Base-by-base conservation (phyloP, 2,113 vertebrate species). In the human region DNA sequence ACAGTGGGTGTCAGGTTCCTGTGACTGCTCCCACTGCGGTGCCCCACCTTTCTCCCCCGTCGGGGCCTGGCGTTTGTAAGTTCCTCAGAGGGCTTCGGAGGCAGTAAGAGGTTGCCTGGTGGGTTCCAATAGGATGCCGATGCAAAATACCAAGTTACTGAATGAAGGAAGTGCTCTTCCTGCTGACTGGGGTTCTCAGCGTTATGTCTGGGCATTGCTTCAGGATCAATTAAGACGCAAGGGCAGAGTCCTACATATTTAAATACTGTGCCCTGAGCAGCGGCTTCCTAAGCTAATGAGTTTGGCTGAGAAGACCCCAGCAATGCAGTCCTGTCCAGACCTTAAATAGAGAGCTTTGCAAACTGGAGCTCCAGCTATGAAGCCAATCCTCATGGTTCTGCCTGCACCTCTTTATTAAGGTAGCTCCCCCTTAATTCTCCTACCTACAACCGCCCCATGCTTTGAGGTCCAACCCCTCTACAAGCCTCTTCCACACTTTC, bases 171-270 rank as follows among this genome's bases (percentile, higher is more conserved):
- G 43, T 27, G 16, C 2, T 27, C 11, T 38, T 76, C 27, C 22
- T 68, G 48, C 43, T 20, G 25, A 12, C 10, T 40, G 20, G 68
- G 68, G 68, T 20, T 78, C 93, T 82, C 38, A 30, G 83, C 48
- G 22, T 80, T 14, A 5, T 25, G 52, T 78, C 94, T 38, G 59
- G 73, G 72, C 48, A 6, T n/a, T 76, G 92, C 94, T 92, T 94
- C 89, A 94, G 91, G 72, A 48, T 86, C 89, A 61, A 23, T 68
- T 88, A 52, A 82, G 59, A 89, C 5, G 6, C 50, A 13, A 90
- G 61, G 64, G 59, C 66, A 88, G 87, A 96, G 50, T 78, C 45
- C 25, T 59, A 50, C 38, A 1, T 80, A 13, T 64, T 79, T 45
- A 87, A 95, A 32, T 22, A n/a, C 9, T 1, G 2, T 6, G 43